Conservation (phyloP, 1,140 invertebrate genomes). For the Diuraphis noxia region DNA sequence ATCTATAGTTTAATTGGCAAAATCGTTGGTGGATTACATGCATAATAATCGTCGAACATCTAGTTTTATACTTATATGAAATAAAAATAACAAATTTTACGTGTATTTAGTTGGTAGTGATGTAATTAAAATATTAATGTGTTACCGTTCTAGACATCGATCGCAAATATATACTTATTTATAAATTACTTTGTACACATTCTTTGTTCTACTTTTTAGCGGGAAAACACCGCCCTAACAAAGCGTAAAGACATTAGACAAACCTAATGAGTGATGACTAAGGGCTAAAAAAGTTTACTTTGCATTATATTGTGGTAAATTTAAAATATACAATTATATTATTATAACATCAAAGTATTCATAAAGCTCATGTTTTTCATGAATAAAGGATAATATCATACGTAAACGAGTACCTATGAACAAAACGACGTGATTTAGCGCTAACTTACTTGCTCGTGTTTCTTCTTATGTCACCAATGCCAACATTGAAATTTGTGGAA, state of each 20-base stretch:
- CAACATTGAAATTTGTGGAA: conserved; percentile 56
- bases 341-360: background rate
- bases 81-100: background rate
- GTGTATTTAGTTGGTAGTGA: background rate
- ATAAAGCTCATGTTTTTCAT: background rate
- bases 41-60: background rate
- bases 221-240: background rate
- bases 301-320: background rate
- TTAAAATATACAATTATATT: background rate
- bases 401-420: background rate
- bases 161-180: background rate
- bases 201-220: conserved; percentile 43
- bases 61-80: background rate
- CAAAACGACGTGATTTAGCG: background rate
- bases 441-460: conserved; percentile 56
- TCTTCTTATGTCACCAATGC: conserved; percentile 45
- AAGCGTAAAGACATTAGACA: no score
- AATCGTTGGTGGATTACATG: background rate
- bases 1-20: background rate
- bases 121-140: background rate
- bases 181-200: background rate
- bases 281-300: background rate
- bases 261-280: background rate
- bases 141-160: background rate
- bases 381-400: background rate